Conservation (phyloP, 2,797 vertebrate species). For the Orestias chungarensis region DNA sequence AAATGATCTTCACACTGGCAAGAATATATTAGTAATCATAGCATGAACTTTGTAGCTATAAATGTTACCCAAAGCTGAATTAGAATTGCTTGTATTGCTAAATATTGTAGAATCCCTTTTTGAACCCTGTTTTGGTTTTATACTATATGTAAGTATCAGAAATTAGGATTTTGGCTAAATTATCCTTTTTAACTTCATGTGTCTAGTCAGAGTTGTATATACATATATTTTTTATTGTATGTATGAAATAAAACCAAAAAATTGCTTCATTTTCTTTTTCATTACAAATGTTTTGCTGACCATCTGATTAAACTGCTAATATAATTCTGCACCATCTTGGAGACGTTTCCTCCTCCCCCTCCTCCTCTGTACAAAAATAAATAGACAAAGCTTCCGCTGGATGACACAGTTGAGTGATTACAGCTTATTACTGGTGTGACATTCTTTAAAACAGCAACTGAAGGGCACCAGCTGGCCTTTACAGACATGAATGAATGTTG, state of each 20-base stretch:
- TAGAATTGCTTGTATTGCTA: no score
- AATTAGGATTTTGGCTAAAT: no score
- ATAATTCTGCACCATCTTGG: background rate
- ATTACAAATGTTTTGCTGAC: background rate
- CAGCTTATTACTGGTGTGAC: conserved; percentile 38
- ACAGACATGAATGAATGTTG: conserved; percentile 15
- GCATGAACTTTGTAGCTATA: no score
- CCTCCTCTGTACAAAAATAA: conserved; percentile 7
- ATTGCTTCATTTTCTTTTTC: background rate
- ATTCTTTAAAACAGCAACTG: conserved; percentile 25
- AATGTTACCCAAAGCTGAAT: no score
- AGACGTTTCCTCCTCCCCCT: background rate
- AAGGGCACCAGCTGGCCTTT: conserved; percentile 55
- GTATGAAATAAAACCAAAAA: background rate
- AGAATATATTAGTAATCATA: no score
- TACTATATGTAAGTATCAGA: no score
- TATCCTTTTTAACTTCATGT: no score
- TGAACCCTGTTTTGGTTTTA: no score
- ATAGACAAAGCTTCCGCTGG: conserved; percentile 14
- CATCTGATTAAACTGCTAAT: background rate
- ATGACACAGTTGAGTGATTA: conserved; percentile 26
- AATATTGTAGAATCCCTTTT: no score
- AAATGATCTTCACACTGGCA: no score
- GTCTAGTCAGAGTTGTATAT: no score
- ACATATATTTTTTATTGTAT: no score